These are phyloP conservation scores for Pungitius pungitius DNA, from an alignment of 2,113 vertebrate genomes.

Conservation along the genomic window DNA sequence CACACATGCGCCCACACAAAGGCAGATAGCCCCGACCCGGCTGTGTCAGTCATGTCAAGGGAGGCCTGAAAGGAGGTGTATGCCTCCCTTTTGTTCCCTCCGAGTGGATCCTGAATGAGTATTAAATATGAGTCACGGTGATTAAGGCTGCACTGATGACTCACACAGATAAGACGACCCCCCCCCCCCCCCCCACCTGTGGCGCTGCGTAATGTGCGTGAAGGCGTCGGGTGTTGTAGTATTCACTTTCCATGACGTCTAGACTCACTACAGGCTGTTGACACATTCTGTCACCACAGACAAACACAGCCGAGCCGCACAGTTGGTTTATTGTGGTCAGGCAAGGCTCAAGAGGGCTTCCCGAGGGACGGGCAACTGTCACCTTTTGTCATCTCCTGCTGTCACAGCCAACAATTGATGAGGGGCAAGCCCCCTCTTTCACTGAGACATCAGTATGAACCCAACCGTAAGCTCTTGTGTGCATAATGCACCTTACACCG, in stretches of 20 bases:
- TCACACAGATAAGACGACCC: conserved; percentile 52
- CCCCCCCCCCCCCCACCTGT: conserved; percentile 44
- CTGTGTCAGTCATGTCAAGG: conserved; percentile 46
- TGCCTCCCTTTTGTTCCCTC: conserved; percentile 34
- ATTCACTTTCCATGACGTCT: conserved; percentile 47
- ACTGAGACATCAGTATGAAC: conserved; percentile 2
- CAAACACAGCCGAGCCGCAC: conserved; percentile 15
- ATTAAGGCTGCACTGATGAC: conserved; percentile 59
- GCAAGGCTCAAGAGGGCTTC: conserved; percentile 23
- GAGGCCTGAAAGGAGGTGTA: conserved; percentile 47
- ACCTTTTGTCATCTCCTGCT: not conserved
- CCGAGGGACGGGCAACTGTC: conserved; percentile 7
- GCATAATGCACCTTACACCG: not conserved
- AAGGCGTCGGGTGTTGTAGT: conserved; percentile 18
- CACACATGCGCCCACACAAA: conserved; percentile 33
- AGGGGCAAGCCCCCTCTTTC: not conserved
- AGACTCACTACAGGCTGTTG: conserved; percentile 23
- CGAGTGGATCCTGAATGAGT: conserved; percentile 41
- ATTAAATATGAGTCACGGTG: conserved; percentile 49
- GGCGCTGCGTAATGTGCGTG: conserved; percentile 20
- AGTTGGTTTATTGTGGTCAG: conserved; percentile 30
- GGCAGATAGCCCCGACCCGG: conserved; percentile 49
- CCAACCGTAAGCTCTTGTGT: not conserved
- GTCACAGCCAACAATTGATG: conserved; percentile 10
- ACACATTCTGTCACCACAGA: conserved; percentile 34